A percentile compares a stretch with the other conserved stretches of the same genome.
Evolutionary conservation across 1,140 invertebrate genomes (phyloP).

Genomic region (Glossosoma conforme): DNA sequence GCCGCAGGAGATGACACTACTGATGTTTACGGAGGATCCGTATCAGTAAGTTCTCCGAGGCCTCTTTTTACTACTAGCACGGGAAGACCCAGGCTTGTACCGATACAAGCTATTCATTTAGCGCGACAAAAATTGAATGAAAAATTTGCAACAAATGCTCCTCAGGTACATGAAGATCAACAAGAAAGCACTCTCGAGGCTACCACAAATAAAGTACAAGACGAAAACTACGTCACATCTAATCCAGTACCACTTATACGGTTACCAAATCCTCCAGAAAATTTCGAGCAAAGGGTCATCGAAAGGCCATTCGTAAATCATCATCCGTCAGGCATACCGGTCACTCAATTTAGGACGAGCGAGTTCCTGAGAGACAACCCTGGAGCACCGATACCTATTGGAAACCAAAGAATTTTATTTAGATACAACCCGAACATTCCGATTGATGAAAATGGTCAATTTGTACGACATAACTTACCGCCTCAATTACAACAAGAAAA

Average conservation of each 20-base stretch:
- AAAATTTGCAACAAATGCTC: conserved; percentile 43
- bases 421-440: conserved; percentile 40
- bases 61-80: conserved; percentile 62
- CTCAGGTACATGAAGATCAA: conserved; percentile 38
- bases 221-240: conserved; percentile 42
- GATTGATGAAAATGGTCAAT: conserved; percentile 43
- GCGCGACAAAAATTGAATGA: conserved; percentile 43
- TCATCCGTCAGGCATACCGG: conserved; percentile 37
- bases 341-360: conserved; percentile 46
- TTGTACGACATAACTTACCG: conserved; percentile 37
- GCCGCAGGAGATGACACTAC: conserved; percentile 56
- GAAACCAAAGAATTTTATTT: conserved; percentile 48
- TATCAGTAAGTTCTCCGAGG: conserved; percentile 54
- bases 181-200: conserved; percentile 48
- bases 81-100: conserved; percentile 43
- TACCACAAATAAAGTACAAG: conserved; percentile 44
- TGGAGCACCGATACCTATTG: conserved; percentile 45
- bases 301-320: conserved; percentile 48
- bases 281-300: conserved; percentile 43
- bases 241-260: conserved; percentile 45
- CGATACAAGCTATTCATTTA: conserved; percentile 41
- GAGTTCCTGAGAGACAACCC: conserved; percentile 49
- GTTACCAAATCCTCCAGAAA: conserved; percentile 36
- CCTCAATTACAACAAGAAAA: conserved; percentile 31
- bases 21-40: conserved; percentile 60